These are phyloP conservation scores for Cichlasoma orientale DNA, from an alignment of 2,797 vertebrate genomes.

Conservation along the genomic window DNA sequence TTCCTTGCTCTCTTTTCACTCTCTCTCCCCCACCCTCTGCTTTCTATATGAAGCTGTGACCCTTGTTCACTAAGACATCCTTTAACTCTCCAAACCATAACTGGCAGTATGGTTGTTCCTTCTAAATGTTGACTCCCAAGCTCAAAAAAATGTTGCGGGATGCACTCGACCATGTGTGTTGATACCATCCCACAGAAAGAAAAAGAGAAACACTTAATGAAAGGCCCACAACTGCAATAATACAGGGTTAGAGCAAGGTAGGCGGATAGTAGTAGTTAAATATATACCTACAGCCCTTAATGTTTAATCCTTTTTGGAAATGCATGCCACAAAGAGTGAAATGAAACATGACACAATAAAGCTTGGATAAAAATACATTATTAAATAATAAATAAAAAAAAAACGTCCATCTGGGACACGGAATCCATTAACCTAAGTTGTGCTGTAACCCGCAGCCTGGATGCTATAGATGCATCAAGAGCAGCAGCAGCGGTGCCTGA, in stretches of 20 bases:
- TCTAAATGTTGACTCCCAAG: slow-evolving; percentile 38
- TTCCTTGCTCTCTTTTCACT: not conserved
- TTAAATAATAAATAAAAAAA: slow-evolving; percentile 2
- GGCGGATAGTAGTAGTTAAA: slow-evolving; percentile 7
- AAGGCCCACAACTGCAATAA: not conserved
- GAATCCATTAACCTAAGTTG: slow-evolving; percentile 54
- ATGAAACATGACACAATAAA: slow-evolving; percentile 30
- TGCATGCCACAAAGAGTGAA: slow-evolving; percentile 1
- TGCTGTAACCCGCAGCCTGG: slow-evolving; percentile 18
- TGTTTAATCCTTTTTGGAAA: slow-evolving; percentile 45
- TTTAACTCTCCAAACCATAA: slow-evolving; percentile 24
- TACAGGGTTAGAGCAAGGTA: not conserved
- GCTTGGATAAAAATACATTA: slow-evolving; percentile 2
- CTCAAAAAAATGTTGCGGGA: slow-evolving; percentile 5
- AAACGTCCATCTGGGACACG: slow-evolving; percentile 27
- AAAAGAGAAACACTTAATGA: not conserved
- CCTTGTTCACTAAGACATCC: slow-evolving; percentile 24
- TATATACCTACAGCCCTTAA: slow-evolving; percentile 36
- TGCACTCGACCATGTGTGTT: not conserved
- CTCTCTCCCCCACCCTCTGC: slow-evolving; percentile 3
- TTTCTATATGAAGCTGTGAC: slow-evolving; percentile 29
- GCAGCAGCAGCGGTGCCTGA: slow-evolving; percentile 39
- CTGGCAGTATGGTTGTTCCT: slow-evolving; percentile 32
- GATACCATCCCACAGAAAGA: not conserved
- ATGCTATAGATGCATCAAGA: slow-evolving; percentile 25